Base-by-base conservation (phyloP, 2,113 vertebrate species). In the Formicarius rufipectus region DNA sequence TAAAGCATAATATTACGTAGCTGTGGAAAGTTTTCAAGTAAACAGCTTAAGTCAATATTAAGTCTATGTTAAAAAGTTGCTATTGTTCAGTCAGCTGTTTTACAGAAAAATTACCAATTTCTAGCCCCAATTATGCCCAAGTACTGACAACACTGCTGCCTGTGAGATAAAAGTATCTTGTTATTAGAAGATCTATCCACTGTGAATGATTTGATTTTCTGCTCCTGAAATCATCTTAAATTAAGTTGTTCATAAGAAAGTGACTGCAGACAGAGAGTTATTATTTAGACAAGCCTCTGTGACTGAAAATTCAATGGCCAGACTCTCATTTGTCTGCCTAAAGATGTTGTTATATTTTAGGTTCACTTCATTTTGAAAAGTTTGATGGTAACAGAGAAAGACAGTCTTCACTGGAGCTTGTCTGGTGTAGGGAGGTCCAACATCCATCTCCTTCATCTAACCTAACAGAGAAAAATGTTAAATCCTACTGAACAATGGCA, bases 161-260 rank as follows among this genome's bases (percentile, higher is more conserved):
- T 82, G 66, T 90, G 59, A 95, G 78, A 97, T 94, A 60, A 90
- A 96, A 93, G 74, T 55, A 40, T 68, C 73, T 77, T 89, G 84
- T 93, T 94, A 62, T 89, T 96, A 64, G 60, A 85, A 93, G 90
- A 64, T 73, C 75, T 96, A 69, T 74, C 69, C 91, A 92, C 75
- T 90, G 89, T 97, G 74, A 96, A 96, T 83, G 77, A 97, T 96
- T 97, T 87, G 53, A 97, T 97, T 97, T 98, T 96, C 93, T 97
- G 95, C 93, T 88, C 93, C 93, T 95, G 76, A 95, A 96, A 97
- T 82, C 95, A 94, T 76, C 83, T 88, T 96, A 94, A 93, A 96
- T 96, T 80, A 93, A 9, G 55, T 90, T 79, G 8, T 84, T 94
- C 78, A 73, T 90, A 94, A 85, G 69, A 84, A 96, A 94, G 69